These are phyloP conservation scores for Andinoacara biseriatus DNA, from an alignment of 2,113 vertebrate species.

Conservation along the genomic window DNA sequence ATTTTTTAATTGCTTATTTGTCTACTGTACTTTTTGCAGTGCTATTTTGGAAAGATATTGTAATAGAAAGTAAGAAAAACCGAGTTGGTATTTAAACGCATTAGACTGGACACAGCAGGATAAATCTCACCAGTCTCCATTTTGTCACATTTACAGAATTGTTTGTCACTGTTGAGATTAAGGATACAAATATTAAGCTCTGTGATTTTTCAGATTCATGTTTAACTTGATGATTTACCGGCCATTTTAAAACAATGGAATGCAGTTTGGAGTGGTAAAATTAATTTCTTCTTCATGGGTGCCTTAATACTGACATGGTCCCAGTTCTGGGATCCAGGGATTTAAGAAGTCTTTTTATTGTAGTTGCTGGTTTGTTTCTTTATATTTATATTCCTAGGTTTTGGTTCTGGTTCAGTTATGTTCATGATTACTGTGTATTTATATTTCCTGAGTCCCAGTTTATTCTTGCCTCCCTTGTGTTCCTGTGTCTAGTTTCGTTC, in stretches of 20 bases:
- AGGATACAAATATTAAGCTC: slow-evolving; percentile 32
- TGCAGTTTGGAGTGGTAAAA: not conserved
- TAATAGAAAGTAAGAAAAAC: not conserved
- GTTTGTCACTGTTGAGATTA: slow-evolving; percentile 29
- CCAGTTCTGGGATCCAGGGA: no score
- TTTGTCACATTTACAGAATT: slow-evolving; percentile 21
- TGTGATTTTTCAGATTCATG: slow-evolving; percentile 23
- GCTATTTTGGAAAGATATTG: not conserved
- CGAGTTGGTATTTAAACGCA: not conserved
- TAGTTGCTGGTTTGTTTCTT: no score
- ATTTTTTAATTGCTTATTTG: not conserved
- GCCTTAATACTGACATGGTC: not conserved
- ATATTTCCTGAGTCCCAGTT: no score
- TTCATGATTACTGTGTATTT: no score
- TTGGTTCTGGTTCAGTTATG: no score
- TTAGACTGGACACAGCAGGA: slow-evolving; percentile 10
- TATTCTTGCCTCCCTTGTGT: no score
- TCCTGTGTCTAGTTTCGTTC: no score
- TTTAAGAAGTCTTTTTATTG: no score
- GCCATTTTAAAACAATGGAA: not conserved
- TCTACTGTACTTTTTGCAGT: not conserved
- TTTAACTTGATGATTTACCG: slow-evolving; percentile 1
- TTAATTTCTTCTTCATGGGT: not conserved
- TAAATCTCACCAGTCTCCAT: slow-evolving; percentile 50
- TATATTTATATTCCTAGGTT: no score